These are phyloP conservation scores for Leptinotarsa juncta DNA, from an alignment of 2,888 invertebrate species.

Conservation along the genomic window DNA sequence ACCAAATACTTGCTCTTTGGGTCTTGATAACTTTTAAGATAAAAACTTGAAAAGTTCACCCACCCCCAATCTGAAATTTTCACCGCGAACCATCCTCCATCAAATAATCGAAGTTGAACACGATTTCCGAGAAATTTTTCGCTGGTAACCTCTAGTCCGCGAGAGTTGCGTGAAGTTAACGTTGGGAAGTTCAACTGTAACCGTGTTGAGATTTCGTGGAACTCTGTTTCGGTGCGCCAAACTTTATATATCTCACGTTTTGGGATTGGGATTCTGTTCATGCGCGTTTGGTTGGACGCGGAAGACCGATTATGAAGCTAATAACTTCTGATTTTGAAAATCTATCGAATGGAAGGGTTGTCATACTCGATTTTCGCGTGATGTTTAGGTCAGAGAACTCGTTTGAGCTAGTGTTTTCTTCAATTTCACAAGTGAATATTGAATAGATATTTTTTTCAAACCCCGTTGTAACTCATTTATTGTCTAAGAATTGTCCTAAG, in stretches of 20 bases:
- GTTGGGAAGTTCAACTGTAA: conserved; percentile 2
- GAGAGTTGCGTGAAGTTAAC: background rate
- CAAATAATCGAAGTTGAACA: background rate
- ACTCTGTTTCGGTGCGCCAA: conserved; percentile 24
- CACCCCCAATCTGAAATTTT: background rate
- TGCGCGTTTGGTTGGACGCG: conserved; percentile 14
- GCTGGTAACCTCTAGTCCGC: background rate
- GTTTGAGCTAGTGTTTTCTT: background rate
- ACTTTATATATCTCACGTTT: conserved; percentile 24
- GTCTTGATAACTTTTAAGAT: background rate
- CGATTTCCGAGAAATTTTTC: background rate
- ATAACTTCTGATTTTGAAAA: conserved; percentile 9
- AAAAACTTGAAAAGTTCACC: background rate
- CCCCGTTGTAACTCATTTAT: too few species aligned
- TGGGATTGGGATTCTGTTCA: conserved; percentile 15
- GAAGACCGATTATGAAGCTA: background rate
- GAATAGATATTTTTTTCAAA: too few species aligned
- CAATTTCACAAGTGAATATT: too few species aligned
- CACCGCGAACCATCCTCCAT: background rate
- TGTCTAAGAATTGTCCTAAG: too few species aligned
- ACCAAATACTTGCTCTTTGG: background rate
- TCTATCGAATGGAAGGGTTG: background rate
- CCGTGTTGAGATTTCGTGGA: conserved; percentile 22
- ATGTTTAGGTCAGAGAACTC: background rate
- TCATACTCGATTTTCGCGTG: background rate